Base-by-base conservation (phyloP, 2,797 vertebrate species). In the Graptemys geographica region DNA sequence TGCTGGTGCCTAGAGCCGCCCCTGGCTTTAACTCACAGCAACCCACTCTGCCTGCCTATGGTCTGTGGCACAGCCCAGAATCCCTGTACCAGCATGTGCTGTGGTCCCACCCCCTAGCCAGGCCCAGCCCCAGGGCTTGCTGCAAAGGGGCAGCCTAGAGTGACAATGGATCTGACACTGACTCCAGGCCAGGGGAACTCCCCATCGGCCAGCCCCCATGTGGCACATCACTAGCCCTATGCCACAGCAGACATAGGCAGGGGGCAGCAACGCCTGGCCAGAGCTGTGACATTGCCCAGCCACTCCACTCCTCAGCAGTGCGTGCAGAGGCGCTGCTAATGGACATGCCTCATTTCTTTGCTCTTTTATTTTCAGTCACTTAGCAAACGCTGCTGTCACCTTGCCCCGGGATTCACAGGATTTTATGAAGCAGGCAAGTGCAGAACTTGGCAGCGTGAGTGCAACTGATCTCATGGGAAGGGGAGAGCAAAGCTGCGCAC, bases 381-480 rank as follows among this genome's bases (percentile, higher is more conserved):
- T 27, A n/a, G 78, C 16, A 13, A n/a, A 15, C 7, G 52, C 79
- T n/a, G 79, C 79, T 31, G 51, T 23, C 51, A 31, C 78, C 31
- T 49, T 51, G 49, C 49, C 78, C 78, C 5, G 3, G 78, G 47
- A 52, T 6, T 11, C 10, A 11, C 49, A 11, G 7, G 33, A 19
- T n/a, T n/a, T 53, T 23, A 37, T 5, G 12, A 44, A 44, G 72
- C 72, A 79, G 78, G 78, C 47, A 19, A n/a, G 51, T 12, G 33
- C 79, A 53, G 79, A 23, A 33, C 51, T 79, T 11, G 21, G 52
- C 51, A 55, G 33, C 12, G 37, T 7, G 41, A 44, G 41, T 6
- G 9, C 41, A 41, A 44, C 52, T 41, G n/a, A 37, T 27, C n/a
- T 25, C 79, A n/a, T n/a, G 62, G 31, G 33, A 15, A 0, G 0